phyloP scores from a whole-genome alignment of 2,888 invertebrate genomes.

The Mimas tiliae region DNA sequence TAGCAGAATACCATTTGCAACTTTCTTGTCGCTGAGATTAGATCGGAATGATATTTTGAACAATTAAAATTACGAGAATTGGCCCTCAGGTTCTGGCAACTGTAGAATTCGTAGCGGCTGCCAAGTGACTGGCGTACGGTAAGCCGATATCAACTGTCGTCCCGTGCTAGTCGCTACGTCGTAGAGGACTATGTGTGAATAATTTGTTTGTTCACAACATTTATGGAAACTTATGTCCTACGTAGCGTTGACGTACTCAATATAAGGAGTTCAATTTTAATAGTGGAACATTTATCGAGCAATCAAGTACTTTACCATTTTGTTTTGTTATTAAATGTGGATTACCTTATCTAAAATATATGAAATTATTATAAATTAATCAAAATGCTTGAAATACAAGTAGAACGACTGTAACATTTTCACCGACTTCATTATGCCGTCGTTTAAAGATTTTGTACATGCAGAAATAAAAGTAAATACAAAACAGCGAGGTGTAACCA shows the following conservation, averaged over 20 bases:
- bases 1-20: too few relatives aligned
- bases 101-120: slow-evolving; percentile 72
- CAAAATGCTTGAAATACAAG: background rate
- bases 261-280: background rate
- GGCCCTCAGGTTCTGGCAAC: slow-evolving; percentile 74
- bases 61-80: too few relatives aligned
- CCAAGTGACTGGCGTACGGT: slow-evolving; percentile 73
- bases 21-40: too few relatives aligned
- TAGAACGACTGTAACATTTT: background rate
- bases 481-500: slow-evolving; percentile 30
- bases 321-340: background rate
- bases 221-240: slow-evolving; percentile 18
- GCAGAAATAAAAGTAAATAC: background rate
- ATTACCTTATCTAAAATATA: background rate
- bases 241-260: background rate
- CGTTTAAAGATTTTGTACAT: background rate
- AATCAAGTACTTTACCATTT: background rate
- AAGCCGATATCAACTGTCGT: slow-evolving; percentile 64
- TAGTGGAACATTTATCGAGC: background rate
- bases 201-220: slow-evolving; percentile 34
- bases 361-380: background rate
- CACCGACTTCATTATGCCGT: background rate
- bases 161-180: slow-evolving; percentile 54
- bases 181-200: slow-evolving; percentile 59
- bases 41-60: too few relatives aligned